Evolutionary conservation across 2,888 invertebrate species (phyloP), one percentile per base, ranked within the genome.

Genomic region (Allacma fusca): DNA sequence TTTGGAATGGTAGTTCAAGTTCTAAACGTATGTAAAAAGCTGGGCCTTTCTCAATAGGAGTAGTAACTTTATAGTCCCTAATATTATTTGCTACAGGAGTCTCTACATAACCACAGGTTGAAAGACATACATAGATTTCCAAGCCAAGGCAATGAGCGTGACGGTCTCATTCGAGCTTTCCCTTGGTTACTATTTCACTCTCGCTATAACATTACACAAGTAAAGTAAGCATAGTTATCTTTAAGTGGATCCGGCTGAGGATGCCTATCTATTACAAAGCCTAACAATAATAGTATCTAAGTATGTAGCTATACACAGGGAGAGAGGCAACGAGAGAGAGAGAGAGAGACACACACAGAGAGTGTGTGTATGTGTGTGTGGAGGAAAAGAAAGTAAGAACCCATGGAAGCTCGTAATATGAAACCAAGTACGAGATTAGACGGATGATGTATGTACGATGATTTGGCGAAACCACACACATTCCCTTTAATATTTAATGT

Each of bases 401-500:
- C 65, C 65, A 28, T 28, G 72, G 59, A 34, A 75, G 73, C 74
- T 57, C 70, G 75, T 76, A 78, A 76, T 77, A 77, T 69, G 80
- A 76, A 67, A 67, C 75, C 76, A 40, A 40, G 72, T 73, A 69
- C 34, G 76, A 74, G 80, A 82, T 82, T 82, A 81, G 81, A 81
- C 79, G 81, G 81, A 80, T 81, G 83, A 81, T 82, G 80, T 79
- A 81, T 78, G 80, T 80, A 83, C 80, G 83, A 83, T 83, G 83
- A 83, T 81, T 82, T 83, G 81, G 75, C 78, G 81, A 83, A 83
- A 81, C 83, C 81, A 79, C 83, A 83, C 79, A 81, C 77, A 79
- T 76, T 72, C 78, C 71, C 79, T 76, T 83, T 82, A 83, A 83
- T 83, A 83, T 83, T 83, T 83, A 83, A 83, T 81, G 79, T 80